Conservation (phyloP, 2,888 invertebrate genomes). For the Tetragnatha montana region DNA sequence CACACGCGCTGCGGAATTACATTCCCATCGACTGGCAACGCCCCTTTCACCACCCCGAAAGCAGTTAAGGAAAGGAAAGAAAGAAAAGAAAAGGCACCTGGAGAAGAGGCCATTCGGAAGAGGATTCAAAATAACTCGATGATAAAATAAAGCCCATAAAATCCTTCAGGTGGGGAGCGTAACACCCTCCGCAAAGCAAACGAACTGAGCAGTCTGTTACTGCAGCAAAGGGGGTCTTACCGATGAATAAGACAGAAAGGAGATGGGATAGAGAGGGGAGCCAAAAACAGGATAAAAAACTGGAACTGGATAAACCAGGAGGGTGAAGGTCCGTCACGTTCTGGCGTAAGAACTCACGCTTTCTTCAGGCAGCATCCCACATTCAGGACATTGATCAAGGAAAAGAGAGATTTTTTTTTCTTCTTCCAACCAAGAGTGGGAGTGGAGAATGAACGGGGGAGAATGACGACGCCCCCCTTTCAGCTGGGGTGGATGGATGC, state of each 20-base stretch:
- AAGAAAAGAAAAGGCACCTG: neutral
- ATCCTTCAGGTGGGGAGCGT: slow-evolving; percentile 39
- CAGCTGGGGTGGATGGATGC: neutral
- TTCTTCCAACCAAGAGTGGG: neutral
- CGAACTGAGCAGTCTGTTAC: slow-evolving; percentile 12
- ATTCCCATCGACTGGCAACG: neutral
- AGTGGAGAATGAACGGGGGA: neutral
- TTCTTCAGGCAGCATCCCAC: neutral
- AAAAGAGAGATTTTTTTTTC: slow-evolving; percentile 7
- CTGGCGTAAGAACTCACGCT: slow-evolving; percentile 49
- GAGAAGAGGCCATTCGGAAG: slow-evolving; percentile 6
- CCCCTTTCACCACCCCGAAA: slow-evolving; percentile 12
- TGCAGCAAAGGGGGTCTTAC: neutral
- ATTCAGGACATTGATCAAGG: slow-evolving; percentile 57
- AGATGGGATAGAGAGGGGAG: neutral
- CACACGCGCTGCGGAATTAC: neutral
- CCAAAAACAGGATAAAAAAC: neutral
- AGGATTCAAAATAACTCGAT: slow-evolving; percentile 28
- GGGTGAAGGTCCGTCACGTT: slow-evolving; percentile 50
- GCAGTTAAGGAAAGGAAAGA: neutral
- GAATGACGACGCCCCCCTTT: neutral
- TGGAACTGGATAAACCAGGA: slow-evolving; percentile 31
- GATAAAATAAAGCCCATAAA: slow-evolving; percentile 47
- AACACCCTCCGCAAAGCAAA: neutral
- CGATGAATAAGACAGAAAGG: slow-evolving; percentile 46